These are phyloP conservation scores for Lordiphosa fenestrarum DNA, from an alignment of 2,888 invertebrate genomes.

Conservation along the genomic window DNA sequence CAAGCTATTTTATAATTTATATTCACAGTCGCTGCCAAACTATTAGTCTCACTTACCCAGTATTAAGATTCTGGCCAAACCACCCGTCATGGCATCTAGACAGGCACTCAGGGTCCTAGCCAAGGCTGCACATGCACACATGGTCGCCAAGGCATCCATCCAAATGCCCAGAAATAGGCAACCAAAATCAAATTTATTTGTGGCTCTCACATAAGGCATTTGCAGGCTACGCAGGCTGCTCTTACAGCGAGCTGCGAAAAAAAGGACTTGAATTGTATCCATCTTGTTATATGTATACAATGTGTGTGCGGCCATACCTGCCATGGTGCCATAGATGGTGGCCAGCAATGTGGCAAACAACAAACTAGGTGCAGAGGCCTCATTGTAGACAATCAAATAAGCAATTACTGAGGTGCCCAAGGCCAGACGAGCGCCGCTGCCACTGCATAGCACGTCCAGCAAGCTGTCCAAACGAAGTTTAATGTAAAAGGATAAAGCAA, in stretches of 20 bases:
- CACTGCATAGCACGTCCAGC: constrained; percentile 77
- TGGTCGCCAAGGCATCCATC: constrained; percentile 82
- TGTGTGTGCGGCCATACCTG: constrained; percentile 64
- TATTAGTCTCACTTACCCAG: constrained; percentile 77
- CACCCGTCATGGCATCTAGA: constrained; percentile 83
- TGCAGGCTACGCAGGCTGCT: constrained; percentile 78
- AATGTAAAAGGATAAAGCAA: constrained; percentile 27
- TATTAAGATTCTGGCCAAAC: constrained; percentile 82
- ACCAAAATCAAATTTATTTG: constrained; percentile 80
- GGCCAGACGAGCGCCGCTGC: constrained; percentile 79
- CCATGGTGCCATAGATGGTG: constrained; percentile 75
- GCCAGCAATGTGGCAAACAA: constrained; percentile 78
- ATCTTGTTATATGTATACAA: too few species aligned
- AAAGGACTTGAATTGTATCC: too few species aligned
- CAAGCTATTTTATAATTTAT: constrained; percentile 26
- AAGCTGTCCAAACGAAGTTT: constrained; percentile 46
- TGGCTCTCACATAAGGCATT: constrained; percentile 80
- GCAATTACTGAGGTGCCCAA: constrained; percentile 78
- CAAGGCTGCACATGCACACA: constrained; percentile 82
- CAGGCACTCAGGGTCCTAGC: constrained; percentile 83
- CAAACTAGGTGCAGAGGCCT: constrained; percentile 76
- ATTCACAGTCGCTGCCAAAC: constrained; percentile 22
- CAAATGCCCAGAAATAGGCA: constrained; percentile 81
- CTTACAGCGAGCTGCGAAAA: constrained; percentile 76
- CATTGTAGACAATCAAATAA: constrained; percentile 79